Conservation (phyloP, 2,797 vertebrate genomes). For the Acridotheres tristis region DNA sequence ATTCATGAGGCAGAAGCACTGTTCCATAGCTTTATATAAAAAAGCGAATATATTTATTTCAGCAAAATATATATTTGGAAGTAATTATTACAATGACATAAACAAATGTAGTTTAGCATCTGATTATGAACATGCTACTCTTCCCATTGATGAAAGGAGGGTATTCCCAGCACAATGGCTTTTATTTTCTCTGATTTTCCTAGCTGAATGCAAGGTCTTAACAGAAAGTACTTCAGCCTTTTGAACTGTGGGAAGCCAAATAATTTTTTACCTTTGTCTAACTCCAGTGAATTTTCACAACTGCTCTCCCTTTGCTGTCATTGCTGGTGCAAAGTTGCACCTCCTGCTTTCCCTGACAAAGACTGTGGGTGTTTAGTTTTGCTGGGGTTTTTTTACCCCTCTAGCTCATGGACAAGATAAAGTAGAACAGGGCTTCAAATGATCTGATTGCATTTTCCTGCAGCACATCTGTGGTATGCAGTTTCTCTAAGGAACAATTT, state of each 20-base stretch:
- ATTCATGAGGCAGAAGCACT: not conserved
- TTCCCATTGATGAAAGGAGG: not conserved
- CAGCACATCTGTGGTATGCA: not conserved
- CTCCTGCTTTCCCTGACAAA: not conserved
- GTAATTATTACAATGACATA: not conserved
- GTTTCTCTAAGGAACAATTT: not conserved
- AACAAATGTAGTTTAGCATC: not conserved
- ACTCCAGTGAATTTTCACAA: not conserved
- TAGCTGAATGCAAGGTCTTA: not conserved
- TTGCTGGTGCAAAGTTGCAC: not conserved
- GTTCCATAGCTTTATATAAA: not conserved
- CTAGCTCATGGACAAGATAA: not conserved
- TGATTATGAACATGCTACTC: not conserved
- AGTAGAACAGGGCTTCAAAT: not conserved
- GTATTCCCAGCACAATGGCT: not conserved
- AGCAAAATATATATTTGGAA: not conserved
- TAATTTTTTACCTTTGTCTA: not conserved
- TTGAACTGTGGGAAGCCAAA: not conserved
- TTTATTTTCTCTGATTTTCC: not conserved
- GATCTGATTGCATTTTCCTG: not conserved
- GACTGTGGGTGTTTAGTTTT: accelerated
- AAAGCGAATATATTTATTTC: not conserved
- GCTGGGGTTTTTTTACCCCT: accelerated
- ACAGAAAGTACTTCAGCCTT: not conserved
- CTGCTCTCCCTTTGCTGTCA: not conserved